phyloP scores from a whole-genome alignment of 2,113 vertebrate species.

The Cryptoleucopteryx plumbea region DNA sequence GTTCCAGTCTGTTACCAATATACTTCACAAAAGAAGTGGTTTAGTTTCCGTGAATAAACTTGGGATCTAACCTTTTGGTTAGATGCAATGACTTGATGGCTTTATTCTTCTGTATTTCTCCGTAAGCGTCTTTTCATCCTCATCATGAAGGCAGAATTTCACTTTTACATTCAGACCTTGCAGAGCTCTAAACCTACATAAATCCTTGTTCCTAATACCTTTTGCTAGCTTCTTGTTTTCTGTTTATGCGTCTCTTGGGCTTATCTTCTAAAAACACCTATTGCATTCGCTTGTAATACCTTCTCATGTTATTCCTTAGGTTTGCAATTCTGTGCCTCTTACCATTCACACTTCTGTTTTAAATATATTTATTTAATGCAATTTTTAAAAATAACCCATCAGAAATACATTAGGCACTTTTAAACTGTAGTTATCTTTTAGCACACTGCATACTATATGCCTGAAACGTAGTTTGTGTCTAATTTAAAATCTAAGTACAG shows the following conservation, averaged over 20 bases:
- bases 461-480: not conserved
- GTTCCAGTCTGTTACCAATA: not conserved
- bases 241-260: not conserved
- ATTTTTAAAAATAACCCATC: not conserved
- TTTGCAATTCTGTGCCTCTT: not conserved
- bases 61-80: not conserved
- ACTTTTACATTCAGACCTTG: not conserved
- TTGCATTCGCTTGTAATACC: not conserved
- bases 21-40: not conserved
- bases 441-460: not conserved
- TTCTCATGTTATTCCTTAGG: not conserved
- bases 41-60: not conserved
- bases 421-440: not conserved
- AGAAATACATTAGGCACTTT: not conserved
- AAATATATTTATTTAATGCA: not conserved
- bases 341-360: not conserved
- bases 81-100: not conserved
- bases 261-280: not conserved
- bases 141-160: not conserved
- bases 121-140: rapidly evolving
- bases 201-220: not conserved
- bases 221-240: not conserved
- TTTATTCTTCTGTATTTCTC: not conserved
- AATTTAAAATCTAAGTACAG: not conserved
- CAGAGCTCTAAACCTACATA: not conserved